A percentile compares a stretch with the other conserved stretches of the same genome.
Conservation (phyloP, 2,797 vertebrate species). For the Leptoclinus maculatus region DNA sequence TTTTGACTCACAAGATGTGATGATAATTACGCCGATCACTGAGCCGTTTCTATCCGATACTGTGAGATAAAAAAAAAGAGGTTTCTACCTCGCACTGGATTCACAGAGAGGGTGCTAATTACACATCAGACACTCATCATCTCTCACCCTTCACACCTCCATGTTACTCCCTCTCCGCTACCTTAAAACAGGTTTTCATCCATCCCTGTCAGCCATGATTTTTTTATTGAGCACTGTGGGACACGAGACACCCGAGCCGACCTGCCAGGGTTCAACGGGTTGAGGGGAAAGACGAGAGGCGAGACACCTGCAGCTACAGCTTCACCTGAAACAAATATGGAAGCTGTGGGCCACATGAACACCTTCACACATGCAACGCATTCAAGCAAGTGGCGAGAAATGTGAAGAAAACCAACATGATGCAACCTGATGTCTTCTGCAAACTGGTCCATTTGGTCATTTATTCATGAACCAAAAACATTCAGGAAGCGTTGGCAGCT, state of each 20-base stretch:
- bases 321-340: constrained; percentile 9
- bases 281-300: neutral
- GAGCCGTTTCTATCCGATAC: constrained; percentile 42
- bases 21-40: constrained; percentile 59
- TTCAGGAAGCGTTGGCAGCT: constrained; percentile 23
- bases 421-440: constrained; percentile 37
- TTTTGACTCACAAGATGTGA: constrained; percentile 63
- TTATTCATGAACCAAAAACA: constrained; percentile 40
- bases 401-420: constrained; percentile 24
- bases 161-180: constrained; percentile 27
- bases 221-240: constrained; percentile 56
- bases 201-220: constrained; percentile 34
- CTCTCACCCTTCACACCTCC: constrained; percentile 28
- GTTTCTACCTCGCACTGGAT: constrained; percentile 43
- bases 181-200: constrained; percentile 34
- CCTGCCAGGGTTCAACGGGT: neutral
- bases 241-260: constrained; percentile 36
- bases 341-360: neutral
- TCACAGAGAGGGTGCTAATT: constrained; percentile 45
- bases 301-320: neutral
- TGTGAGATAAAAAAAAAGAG: constrained; percentile 52
- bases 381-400: neutral
- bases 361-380: neutral
- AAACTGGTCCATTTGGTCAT: constrained; percentile 41
- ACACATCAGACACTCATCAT: constrained; percentile 44